These are phyloP conservation scores for Macrosiphum euphorbiae DNA, from an alignment of 2,888 invertebrate species.

Conservation along the genomic window DNA sequence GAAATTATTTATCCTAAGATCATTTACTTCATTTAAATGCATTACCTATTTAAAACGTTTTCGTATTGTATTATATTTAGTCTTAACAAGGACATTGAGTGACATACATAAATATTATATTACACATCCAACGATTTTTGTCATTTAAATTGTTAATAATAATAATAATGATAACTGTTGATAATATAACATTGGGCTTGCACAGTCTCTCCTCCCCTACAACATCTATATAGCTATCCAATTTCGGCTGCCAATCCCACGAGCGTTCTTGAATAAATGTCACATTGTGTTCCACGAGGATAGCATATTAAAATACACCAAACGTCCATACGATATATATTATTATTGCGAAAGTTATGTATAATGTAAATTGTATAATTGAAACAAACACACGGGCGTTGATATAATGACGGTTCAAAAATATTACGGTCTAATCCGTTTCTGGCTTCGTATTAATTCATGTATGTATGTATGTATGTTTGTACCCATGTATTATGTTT, in stretches of 20 bases:
- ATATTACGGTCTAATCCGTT: not conserved
- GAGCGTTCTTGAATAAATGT: conserved; percentile 32
- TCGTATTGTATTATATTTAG: not conserved
- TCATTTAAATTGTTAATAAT: conserved; percentile 24
- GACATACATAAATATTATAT: not conserved
- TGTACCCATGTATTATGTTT: not conserved
- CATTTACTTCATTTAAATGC: not conserved
- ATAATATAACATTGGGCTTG: not conserved
- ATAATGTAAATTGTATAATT: not conserved
- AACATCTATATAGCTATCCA: not conserved
- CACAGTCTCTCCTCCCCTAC: not conserved
- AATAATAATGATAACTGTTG: conserved; percentile 1
- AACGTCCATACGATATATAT: not conserved
- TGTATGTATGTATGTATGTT: not conserved
- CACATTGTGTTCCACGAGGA: conserved; percentile 38
- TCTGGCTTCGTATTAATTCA: not conserved
- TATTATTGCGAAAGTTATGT: conserved; percentile 6
- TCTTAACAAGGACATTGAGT: not conserved
- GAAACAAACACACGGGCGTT: not conserved
- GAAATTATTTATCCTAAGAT: not conserved
- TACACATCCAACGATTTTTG: not conserved
- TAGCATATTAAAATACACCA: conserved; percentile 34
- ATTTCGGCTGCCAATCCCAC: conserved; percentile 39
- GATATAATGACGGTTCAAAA: not conserved
- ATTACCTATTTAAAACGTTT: not conserved